phyloP scores from a whole-genome alignment of 2,113 vertebrate genomes.

The Rhinopomastus cyanomelas region DNA sequence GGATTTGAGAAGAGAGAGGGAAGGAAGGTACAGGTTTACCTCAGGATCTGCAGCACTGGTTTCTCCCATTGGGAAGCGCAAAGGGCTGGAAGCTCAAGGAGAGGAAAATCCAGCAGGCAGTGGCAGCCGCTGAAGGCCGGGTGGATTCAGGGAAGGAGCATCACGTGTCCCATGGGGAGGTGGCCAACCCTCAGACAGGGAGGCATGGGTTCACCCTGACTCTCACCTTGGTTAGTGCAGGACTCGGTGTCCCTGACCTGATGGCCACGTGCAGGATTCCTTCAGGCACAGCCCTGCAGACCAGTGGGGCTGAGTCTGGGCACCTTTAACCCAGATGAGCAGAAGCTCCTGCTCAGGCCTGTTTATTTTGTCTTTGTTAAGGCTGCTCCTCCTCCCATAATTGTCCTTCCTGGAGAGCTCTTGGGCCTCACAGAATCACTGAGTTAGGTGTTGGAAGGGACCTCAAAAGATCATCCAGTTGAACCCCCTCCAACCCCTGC shows the following conservation, averaged over 20 bases:
- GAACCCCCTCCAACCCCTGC: too few species aligned
- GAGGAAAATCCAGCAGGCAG: background rate
- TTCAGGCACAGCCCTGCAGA: rapidly evolving
- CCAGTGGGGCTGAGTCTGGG: background rate
- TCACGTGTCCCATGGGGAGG: rapidly evolving
- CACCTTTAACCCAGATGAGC: rapidly evolving
- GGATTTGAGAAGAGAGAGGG: background rate
- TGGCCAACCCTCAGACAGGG: background rate
- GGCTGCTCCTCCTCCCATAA: background rate
- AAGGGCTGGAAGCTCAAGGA: background rate
- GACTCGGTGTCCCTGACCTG: background rate
- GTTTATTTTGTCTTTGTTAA: background rate
- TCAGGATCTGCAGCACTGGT: rapidly evolving
- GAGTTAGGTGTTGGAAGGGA: too few species aligned
- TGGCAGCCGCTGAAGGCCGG: background rate
- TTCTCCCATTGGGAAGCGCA: background rate
- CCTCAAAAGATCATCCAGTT: too few species aligned
- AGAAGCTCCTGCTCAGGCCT: rapidly evolving
- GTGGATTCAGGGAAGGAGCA: background rate
- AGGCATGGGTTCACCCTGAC: background rate
- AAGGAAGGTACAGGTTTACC: background rate
- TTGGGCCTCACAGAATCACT: background rate
- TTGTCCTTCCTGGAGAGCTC: background rate
- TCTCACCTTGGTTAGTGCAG: rapidly evolving
- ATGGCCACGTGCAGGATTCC: background rate